Conservation (phyloP, 2,888 invertebrate species). For the Pogonocherus hispidulus region DNA sequence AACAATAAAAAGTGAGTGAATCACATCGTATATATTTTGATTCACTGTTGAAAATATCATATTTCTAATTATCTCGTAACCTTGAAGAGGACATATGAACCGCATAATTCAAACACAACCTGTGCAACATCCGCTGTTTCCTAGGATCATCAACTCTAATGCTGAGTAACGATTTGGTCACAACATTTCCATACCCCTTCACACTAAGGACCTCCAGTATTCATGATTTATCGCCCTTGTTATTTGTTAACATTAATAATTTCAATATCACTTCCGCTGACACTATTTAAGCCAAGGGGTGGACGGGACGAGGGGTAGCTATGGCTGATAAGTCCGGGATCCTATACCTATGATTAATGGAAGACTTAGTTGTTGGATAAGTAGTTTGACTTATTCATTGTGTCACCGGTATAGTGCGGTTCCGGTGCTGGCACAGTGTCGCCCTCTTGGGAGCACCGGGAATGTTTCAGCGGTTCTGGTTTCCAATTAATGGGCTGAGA, state of each 20-base stretch:
- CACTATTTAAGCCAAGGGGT: not conserved
- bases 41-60: too few relatives aligned
- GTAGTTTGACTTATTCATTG: not conserved
- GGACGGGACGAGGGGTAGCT: not conserved
- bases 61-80: too few relatives aligned
- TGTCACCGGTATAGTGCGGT: not conserved
- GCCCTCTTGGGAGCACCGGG: not conserved
- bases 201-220: too few relatives aligned
- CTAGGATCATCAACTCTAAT: too few relatives aligned
- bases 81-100: too few relatives aligned
- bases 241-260: constrained; percentile 1
- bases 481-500: not conserved
- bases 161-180: too few relatives aligned
- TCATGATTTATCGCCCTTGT: not conserved
- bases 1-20: too few relatives aligned
- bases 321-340: not conserved
- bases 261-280: not conserved
- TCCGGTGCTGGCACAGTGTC: not conserved
- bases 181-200: too few relatives aligned
- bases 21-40: too few relatives aligned
- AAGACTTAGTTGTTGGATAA: not conserved
- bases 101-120: too few relatives aligned
- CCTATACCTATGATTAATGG: not conserved
- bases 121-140: too few relatives aligned
- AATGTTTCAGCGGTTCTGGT: not conserved